Base-by-base conservation (phyloP, 92 coral and sea anemone species). In the Zoanthus solanderi region DNA sequence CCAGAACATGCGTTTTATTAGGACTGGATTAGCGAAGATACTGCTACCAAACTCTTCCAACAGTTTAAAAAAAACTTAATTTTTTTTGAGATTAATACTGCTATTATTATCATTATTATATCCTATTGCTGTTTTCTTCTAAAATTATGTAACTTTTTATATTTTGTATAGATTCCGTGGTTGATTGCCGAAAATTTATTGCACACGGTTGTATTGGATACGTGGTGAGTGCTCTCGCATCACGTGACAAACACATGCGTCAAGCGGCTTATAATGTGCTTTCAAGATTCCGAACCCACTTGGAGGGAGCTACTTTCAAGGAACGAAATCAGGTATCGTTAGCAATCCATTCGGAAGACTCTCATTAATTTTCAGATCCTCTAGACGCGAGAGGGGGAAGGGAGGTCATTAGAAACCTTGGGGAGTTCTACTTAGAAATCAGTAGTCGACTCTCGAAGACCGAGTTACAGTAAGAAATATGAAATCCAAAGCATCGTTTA, bases 191-290 rank as follows among this genome's bases (percentile, higher is more conserved):
- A 69, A 93, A 92, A 88, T 94, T 97, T 75, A 90, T 95, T 79
- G 99, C 95, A 87, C 90, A 91, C 30, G 93, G 97, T 17, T 95
- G 96, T 75, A 83, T 95, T 82, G 93, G 97, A 60, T 93, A 89
- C 78, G 83, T 96, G 16, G 90, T 92, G 73, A 92, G 95, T 32
- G 95, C 98, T 6, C 67, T 95, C 88, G 93, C 98, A 34, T 95
- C 98, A 92, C 92, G 91, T 89, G 96, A 92, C 77, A 65, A 71
- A 45, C 94, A 85, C 92, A 87, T 95, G 94, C 98, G 99, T 72
- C 92, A 95, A 75, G 97, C 98, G 2, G 99, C 98, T 31, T 91
- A 94, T 92, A 98, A 94, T 89, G 95, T 97, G 88, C 92, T 97
- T 54, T 81, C 94, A 29, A 93, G 99, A 50, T 95, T 85, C 76